Evolutionary conservation across 2,888 invertebrate genomes (phyloP).

Genomic region (Lissocephala sabroskyi): DNA sequence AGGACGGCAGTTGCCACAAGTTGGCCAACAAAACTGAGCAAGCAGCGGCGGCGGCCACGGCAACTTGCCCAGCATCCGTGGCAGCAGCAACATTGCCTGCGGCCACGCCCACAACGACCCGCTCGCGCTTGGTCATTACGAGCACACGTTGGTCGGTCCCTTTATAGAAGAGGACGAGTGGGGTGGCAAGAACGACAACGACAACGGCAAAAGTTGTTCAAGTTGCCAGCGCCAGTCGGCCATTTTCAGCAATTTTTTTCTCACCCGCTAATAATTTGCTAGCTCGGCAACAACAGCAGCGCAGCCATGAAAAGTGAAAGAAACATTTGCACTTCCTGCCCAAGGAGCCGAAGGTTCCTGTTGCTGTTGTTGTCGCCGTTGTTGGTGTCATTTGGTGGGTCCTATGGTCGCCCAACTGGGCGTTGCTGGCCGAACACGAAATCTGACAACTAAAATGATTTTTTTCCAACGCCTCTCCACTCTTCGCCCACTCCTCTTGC

Average conservation of each 20-base stretch:
- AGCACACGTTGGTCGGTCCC: background rate
- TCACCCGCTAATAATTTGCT: conserved; percentile 56
- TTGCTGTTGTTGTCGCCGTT: conserved; percentile 28
- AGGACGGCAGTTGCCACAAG: background rate
- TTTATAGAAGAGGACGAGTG: no score
- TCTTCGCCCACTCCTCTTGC: conserved; percentile 4
- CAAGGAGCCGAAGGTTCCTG: no score
- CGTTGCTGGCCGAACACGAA: conserved; percentile 20
- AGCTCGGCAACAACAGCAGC: conserved; percentile 24
- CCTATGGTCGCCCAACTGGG: conserved; percentile 1
- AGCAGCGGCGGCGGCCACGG: background rate
- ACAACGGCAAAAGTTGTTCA: background rate
- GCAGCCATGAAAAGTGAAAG: conserved; percentile 42
- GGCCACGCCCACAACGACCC: no score
- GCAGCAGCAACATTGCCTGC: no score
- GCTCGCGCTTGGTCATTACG: conserved; percentile 1
- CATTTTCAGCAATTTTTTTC: conserved; percentile 3
- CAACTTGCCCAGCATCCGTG: background rate
- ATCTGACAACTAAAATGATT: conserved; percentile 50
- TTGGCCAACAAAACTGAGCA: background rate
- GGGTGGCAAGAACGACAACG: no score
- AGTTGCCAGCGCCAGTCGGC: background rate
- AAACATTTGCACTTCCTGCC: conserved; percentile 60
- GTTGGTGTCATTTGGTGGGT: conserved; percentile 1
- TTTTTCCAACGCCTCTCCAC: conserved; percentile 9